A percentile compares a stretch with the other conserved stretches of the same genome.
phyloP scores from a whole-genome alignment of 2,797 vertebrate species.

The Sebastes reedi region DNA sequence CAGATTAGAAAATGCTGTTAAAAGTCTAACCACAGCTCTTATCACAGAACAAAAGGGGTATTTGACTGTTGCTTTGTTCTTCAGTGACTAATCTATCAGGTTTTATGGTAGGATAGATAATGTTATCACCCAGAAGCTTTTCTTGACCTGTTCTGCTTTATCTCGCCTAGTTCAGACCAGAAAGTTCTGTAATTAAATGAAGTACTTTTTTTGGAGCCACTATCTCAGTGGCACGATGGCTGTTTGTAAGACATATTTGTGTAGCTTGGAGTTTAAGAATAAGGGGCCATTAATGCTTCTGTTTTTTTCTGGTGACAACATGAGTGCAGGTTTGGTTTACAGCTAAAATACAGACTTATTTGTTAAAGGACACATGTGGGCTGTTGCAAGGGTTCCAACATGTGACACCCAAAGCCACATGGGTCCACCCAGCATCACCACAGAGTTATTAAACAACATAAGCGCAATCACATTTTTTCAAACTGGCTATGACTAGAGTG shows the following conservation, averaged over 20 bases:
- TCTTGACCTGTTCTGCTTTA: constrained; percentile 48
- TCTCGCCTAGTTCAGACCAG: constrained; percentile 47
- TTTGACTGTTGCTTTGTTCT: constrained; percentile 73
- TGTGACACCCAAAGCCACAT: not conserved
- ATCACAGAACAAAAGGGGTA: constrained; percentile 60
- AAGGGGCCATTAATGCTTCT: not conserved
- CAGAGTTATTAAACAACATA: not conserved
- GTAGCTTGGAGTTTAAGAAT: not conserved
- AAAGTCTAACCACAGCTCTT: constrained; percentile 59
- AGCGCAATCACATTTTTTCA: not conserved
- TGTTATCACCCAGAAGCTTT: constrained; percentile 70
- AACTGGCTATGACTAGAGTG: not conserved
- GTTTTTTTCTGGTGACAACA: not conserved
- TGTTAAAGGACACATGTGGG: not conserved
- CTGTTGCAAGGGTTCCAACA: not conserved
- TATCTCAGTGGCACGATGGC: not conserved
- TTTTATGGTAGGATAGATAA: constrained; percentile 75
- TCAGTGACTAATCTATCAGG: constrained; percentile 73
- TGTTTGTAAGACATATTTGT: not conserved
- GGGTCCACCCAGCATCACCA: not conserved
- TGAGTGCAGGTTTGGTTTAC: not conserved
- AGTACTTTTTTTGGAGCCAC: not conserved
- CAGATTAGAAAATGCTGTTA: constrained; percentile 61
- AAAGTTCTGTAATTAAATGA: constrained; percentile 18
- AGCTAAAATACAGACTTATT: not conserved